A percentile compares a stretch with the other conserved stretches of the same genome.
phyloP scores from a whole-genome alignment of 2,797 vertebrate species.

The Perodicticus potto region DNA sequence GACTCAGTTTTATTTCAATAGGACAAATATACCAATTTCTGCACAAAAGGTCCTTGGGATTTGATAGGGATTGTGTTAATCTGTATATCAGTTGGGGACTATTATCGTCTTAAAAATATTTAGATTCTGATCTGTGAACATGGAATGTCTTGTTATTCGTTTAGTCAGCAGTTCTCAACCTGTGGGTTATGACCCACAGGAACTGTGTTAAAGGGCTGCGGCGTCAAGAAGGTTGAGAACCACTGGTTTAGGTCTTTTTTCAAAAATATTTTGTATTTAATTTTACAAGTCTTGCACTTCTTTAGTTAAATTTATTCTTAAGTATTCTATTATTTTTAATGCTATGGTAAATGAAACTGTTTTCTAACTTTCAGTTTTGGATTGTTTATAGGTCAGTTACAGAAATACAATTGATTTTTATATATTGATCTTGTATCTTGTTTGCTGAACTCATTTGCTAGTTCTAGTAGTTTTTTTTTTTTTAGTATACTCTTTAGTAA shows the following conservation, averaged over 20 bases:
- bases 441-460: background rate
- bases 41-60: background rate
- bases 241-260: background rate
- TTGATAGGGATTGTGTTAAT: background rate
- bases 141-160: background rate
- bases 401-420: background rate
- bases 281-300: background rate
- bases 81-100: background rate
- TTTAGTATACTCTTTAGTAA: background rate
- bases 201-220: no score
- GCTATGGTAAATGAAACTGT: background rate
- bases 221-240: no score
- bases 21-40: background rate
- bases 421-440: background rate
- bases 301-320: background rate
- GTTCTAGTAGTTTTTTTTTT: background rate
- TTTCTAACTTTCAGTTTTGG: background rate
- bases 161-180: no score
- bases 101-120: background rate
- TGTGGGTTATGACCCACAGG: no score
- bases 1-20: background rate
- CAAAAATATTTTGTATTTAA: background rate
- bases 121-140: background rate
- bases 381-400: background rate
- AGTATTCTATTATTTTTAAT: background rate